Evolutionary conservation across 1,140 invertebrate genomes (phyloP), one percentile per base, ranked within the genome.

Genomic region (Drosophila prosaltans): DNA sequence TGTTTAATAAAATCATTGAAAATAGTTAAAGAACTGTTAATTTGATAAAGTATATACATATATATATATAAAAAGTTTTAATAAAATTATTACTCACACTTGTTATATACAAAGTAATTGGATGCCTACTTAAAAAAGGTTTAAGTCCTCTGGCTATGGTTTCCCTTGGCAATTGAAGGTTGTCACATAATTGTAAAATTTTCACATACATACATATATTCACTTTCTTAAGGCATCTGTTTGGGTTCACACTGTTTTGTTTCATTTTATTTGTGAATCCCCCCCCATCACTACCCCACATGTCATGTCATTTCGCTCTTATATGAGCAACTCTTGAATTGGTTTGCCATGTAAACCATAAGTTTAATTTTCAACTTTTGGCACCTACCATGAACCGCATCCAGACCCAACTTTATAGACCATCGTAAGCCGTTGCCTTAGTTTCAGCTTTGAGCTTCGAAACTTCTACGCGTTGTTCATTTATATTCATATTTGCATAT

Each of bases 401-500:
- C 6, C 21, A 21, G 16, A 26, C 54, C 32, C 57, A 63, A 58
- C 30, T 57, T 59, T 57, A 45, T 43, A 39, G 74, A 63, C 72
- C 32, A 36, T 36, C 32, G 32, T 75, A 39, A 41, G 63, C 32
- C 54, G 39, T 54, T 39, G 64, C 48, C 48, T 66, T 57, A 16
- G 75, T 63, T 43, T 48, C 40, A 36, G 8, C 48, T 65, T 45
- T 51, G 26, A 26, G 43, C 45, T 24, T 9, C n/a, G 11, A 26
- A 39, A 72, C 76, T 84, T 75, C 75, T 65, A 65, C 71, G 84
- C 84, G 76, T 11, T 89, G 84, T 89, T 89, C 84, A 88, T 88
- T 89, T 88, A 88, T 84, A 88, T 88, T 89, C 84, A 89, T 89
- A 88, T 89, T 78, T 89, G 76, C 80, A 88, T 89, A 78, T 82